Evolutionary conservation across 2,113 vertebrate species (phyloP), one percentile per base, ranked within the genome.

Genomic region (Phycodurus eques): DNA sequence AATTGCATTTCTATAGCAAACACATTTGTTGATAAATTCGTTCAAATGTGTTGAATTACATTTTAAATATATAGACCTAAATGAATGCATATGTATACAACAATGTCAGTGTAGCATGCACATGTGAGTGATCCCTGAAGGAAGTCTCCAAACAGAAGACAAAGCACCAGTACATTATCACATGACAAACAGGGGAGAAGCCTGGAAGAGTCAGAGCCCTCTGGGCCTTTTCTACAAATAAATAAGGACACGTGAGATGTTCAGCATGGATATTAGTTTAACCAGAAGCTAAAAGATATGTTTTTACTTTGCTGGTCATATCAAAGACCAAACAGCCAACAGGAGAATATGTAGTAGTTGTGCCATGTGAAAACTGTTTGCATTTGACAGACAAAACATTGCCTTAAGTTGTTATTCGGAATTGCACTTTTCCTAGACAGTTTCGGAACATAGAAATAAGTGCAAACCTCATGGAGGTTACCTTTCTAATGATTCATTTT

Each of bases 161-260:
- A 66, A 46, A 70, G 17, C 19, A 54, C 7, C 46, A 20, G 35
- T 11, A 62, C 53, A 72, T 72, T 64, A 56, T 68, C 61, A 27
- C 39, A 44, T 60, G 44, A 53, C 19, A 61, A 47, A 51, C 33
- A 20, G 14, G 53, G 15, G 54, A 63, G 60, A 22, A 3, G 17
- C 56, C 42, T 12, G 33, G 5, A n/a, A 67, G 19, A 53, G 33
- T 5, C 2, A 73, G 27, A 42, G 13, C 14, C 43, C 47, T 53
- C 60, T 66, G 59, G 17, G 39, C 7, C 5, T 66, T 62, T 70
- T 63, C 13, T 59, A 43, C 14, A 51, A n/a, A 43, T 63, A 64
- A 42, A 67, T 54, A 67, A 43, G 47, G 8, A 1, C 39, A 42
- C 54, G 9, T 9, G 17, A 60, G 39, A n/a, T 75, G 39, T 35